These are phyloP conservation scores for Erpornis zantholeuca DNA, from an alignment of 2,113 vertebrate species.

Conservation along the genomic window DNA sequence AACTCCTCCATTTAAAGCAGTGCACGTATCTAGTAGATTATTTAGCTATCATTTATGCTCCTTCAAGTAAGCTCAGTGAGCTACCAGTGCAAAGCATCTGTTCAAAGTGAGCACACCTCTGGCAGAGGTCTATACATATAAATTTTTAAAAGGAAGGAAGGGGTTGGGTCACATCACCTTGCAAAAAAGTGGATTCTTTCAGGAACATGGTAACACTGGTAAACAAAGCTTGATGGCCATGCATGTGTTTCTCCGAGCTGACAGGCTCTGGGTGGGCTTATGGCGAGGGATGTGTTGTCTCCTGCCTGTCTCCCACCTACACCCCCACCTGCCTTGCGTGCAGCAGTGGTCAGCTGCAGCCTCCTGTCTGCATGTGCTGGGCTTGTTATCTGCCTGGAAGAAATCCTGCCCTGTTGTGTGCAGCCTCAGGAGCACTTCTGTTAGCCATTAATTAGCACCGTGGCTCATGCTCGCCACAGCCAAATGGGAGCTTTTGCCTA, in stretches of 20 bases:
- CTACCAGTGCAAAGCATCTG: neutral
- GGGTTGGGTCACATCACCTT: neutral
- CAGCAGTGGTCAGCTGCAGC: neutral
- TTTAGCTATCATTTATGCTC: neutral
- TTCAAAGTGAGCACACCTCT: neutral
- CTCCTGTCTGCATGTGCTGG: neutral
- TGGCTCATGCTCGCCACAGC: neutral
- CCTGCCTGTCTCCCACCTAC: neutral
- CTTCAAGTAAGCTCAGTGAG: neutral
- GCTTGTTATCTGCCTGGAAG: neutral
- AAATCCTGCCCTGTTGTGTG: rapidly evolving
- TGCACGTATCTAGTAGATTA: neutral
- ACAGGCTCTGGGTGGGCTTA: neutral
- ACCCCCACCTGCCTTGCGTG: rapidly evolving
- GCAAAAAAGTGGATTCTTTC: neutral
- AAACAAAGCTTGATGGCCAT: neutral
- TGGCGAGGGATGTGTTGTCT: neutral
- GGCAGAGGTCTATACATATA: rapidly evolving
- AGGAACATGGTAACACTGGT: neutral
- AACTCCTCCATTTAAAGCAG: neutral
- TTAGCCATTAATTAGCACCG: neutral
- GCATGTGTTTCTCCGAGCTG: neutral
- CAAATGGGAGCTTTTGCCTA: neutral
- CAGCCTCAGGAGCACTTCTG: neutral
- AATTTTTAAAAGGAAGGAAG: neutral